Base-by-base conservation (phyloP, 2,888 invertebrate species). In the Lordiphosa andalusiaca region DNA sequence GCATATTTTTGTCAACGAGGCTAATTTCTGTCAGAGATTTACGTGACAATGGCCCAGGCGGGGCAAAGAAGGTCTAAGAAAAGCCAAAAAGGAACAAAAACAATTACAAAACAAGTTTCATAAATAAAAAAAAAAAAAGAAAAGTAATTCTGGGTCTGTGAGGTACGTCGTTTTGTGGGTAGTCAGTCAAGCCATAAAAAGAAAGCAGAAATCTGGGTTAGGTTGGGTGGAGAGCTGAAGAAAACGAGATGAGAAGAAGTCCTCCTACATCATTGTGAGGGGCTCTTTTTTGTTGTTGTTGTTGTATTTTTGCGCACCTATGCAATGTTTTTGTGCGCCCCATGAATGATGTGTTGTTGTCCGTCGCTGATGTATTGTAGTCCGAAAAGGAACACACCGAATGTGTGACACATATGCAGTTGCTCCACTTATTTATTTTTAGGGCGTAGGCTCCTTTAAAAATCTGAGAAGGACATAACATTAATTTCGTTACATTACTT, bases 1-100 rank as follows among this genome's bases (percentile, higher is more conserved):
- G 82, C 77, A 81, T 84, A 80, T 83, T 80, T 83, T 84, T 78
- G 80, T 85, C 84, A 85, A 83, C 84, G 76, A 73, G 84, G 76
- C 81, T 85, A 85, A 80, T 85, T 85, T 75, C 72, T 73, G 84
- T 73, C 84, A 69, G 69, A 83, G 81, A 81, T 85, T 83, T 83
- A 83, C 81, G 81, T 81, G 84, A 85, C 84, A 81, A 81, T 80
- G 68, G 76, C 75, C 48, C 58, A 49, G 40, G 53, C 60, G 10
- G 10, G 30, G 30, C 37, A 6, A 23, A 30, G 46, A 38, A 46
- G 44, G 38, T 44, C 36, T 42, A 38, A 52, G 38, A 63, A 54
- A 53, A 62, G 60, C 53, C 44, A 53, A 53, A n/a, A 69, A 62
- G 57, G 56, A 73, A 58, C 67, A 78, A 81, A 76, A 77, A 73